Evolutionary conservation across 2,797 vertebrate species (phyloP), one percentile per base, ranked within the genome.

Genomic region (Chanos chanos): DNA sequence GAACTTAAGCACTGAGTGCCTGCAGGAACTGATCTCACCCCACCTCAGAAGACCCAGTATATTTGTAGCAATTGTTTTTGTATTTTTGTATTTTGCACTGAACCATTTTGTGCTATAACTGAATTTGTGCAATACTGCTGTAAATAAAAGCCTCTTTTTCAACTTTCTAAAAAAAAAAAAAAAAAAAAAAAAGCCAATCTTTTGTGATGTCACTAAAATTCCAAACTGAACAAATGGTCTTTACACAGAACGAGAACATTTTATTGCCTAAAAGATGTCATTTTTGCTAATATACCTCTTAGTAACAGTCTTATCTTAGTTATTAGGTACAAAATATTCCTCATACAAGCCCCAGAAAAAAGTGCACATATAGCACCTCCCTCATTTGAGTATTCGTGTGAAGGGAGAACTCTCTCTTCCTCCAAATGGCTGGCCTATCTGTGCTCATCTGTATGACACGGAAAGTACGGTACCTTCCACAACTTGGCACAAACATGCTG

Each of bases 71-170:
- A 64, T 87, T 84, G 84, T 81, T 84, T 85, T 81, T 74, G 82
- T 84, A 83, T 68, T 86, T 86, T 89, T 84, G 90, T 91, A 85
- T 87, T 91, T 89, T 93, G 92, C 92, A 87, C 82, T 93, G 92
- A 94, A 89, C 86, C 85, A 82, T 87, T 92, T 89, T 90, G 87
- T 90, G 73, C 85, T 81, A 87, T 47, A 21, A 50, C n/a, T 86
- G 85, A 60, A 70, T 88, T 90, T 87, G 90, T 93, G 91, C 92
- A 93, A 93, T 93, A 93, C 86, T 89, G 86, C 87, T 92, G 91
- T 90, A 89, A 86, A 90, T 93, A 90, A 86, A 85, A 79, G 83
- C 85, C 81, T 89, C 87, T 68, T 74, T 76, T 82, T 73, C 79
- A 83, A 66, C 67, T 83, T 87, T 88, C 74, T 83, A 75, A 75